Evolutionary conservation across 2,113 vertebrate species (phyloP).

Genomic region (Podarcis muralis): DNA sequence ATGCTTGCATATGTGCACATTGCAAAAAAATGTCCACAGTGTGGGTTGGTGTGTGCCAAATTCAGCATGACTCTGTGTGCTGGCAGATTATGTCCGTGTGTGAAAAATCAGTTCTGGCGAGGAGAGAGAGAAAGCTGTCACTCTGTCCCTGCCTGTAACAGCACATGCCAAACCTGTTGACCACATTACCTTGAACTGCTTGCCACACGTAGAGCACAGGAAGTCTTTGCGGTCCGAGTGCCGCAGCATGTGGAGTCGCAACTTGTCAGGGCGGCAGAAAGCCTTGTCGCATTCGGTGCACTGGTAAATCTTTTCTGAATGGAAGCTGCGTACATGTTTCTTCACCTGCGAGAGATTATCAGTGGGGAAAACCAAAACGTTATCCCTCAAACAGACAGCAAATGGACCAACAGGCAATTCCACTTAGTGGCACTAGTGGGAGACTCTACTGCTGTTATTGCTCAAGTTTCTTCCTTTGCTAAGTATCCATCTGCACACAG

Average conservation of each 20-base stretch:
- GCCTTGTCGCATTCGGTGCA: slow-evolving; percentile 96
- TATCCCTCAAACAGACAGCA: background rate
- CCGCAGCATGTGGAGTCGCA: slow-evolving; percentile 94
- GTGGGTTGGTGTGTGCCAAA: background rate
- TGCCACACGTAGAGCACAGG: slow-evolving; percentile 96
- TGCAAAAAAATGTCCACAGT: background rate
- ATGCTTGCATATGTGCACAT: background rate
- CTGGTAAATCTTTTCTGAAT: slow-evolving; percentile 97
- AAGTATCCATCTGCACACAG: background rate
- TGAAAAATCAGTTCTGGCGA: background rate
- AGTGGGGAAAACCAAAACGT: background rate
- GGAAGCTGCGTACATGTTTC: slow-evolving; percentile 96
- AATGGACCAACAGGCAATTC: background rate
- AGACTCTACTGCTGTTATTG: background rate
- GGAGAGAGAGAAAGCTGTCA: background rate
- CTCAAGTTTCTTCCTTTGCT: background rate
- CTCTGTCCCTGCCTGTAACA: background rate
- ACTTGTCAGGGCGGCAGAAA: slow-evolving; percentile 96
- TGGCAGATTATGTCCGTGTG: background rate
- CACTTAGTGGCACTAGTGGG: slow-evolving; percentile 29
- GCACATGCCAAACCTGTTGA: background rate
- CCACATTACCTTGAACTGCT: slow-evolving; percentile 92
- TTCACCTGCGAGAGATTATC: slow-evolving; percentile 81
- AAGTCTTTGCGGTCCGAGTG: slow-evolving; percentile 98
- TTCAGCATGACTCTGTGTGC: background rate